Percentiles rank a stretch among this genome's conserved stretches.
Evolutionary conservation across 2,113 vertebrate genomes (phyloP).

Genomic region (Merops nubicus): DNA sequence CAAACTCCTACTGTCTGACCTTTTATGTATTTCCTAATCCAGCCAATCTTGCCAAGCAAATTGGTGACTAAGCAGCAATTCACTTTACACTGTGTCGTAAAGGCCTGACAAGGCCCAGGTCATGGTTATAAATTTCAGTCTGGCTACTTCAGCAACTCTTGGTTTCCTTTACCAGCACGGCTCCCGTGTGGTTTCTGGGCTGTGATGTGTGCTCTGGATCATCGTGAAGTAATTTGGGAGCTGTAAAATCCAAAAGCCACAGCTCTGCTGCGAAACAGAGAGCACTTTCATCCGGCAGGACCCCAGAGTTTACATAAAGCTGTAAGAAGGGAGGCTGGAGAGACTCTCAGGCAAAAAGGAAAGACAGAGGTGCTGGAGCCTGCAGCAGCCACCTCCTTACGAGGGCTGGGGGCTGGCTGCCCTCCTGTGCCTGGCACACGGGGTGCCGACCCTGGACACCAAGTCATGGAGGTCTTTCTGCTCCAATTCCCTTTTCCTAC

Average conservation of each 20-base stretch:
- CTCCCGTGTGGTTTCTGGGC: slow-evolving; percentile 72
- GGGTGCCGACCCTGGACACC: neutral
- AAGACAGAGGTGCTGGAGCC: neutral
- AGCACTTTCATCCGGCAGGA: slow-evolving; percentile 61
- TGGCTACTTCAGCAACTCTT: slow-evolving; percentile 70
- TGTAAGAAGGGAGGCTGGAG: slow-evolving; percentile 49
- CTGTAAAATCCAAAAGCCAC: slow-evolving; percentile 73
- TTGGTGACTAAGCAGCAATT: slow-evolving; percentile 81
- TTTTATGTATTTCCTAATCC: slow-evolving; percentile 78
- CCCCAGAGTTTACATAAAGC: slow-evolving; percentile 64
- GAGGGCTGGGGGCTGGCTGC: neutral
- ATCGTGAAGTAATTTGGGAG: slow-evolving; percentile 71
- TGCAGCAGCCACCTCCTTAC: neutral
- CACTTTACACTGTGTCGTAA: slow-evolving; percentile 73
- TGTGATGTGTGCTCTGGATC: slow-evolving; percentile 75
- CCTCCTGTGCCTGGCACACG: neutral
- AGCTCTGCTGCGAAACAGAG: slow-evolving; percentile 59
- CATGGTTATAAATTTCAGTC: slow-evolving; percentile 76
- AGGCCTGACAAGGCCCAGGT: slow-evolving; percentile 77
- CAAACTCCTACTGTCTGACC: slow-evolving; percentile 84
- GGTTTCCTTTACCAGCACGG: slow-evolving; percentile 52
- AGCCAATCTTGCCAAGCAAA: slow-evolving; percentile 73
- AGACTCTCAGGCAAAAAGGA: slow-evolving; percentile 24
- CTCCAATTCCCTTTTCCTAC: accelerated
- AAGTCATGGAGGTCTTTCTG: neutral